phyloP scores from a whole-genome alignment of 2,113 vertebrate species.

The Saccopteryx leptura region DNA sequence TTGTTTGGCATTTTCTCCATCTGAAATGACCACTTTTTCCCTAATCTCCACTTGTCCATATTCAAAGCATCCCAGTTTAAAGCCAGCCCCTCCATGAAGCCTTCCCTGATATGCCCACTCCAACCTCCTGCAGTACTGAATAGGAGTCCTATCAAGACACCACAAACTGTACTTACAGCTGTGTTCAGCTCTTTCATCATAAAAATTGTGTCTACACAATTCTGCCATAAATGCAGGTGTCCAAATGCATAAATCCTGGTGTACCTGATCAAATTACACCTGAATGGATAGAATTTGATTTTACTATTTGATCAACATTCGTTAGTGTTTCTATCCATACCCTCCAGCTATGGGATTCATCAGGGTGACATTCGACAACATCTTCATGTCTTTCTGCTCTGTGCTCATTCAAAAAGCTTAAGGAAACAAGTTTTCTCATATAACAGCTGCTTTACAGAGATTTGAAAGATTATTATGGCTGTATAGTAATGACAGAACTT shows the following conservation, averaged over 20 bases:
- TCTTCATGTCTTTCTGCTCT: neutral
- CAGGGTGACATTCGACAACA: neutral
- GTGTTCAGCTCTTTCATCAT: neutral
- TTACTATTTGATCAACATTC: neutral
- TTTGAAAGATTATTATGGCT: neutral
- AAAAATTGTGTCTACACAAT: neutral
- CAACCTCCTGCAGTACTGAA: neutral
- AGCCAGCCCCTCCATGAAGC: neutral
- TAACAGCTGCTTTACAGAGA: conserved; percentile 31
- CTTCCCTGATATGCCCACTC: neutral
- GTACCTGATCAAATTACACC: neutral
- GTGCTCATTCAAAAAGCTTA: conserved; percentile 20
- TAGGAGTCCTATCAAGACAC: neutral
- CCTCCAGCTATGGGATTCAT: neutral
- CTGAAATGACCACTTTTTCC: neutral
- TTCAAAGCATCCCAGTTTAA: neutral
- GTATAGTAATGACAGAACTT: conserved; percentile 38
- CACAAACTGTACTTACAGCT: fast-evolving
- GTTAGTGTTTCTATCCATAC: neutral
- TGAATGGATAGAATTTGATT: neutral
- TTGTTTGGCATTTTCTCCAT: neutral
- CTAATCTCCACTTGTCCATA: neutral
- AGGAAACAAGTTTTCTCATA: neutral
- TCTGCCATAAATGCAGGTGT: neutral
- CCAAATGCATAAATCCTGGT: neutral